phyloP scores from a whole-genome alignment of 2,113 vertebrate genomes.

The Malurus alboscapulatus region DNA sequence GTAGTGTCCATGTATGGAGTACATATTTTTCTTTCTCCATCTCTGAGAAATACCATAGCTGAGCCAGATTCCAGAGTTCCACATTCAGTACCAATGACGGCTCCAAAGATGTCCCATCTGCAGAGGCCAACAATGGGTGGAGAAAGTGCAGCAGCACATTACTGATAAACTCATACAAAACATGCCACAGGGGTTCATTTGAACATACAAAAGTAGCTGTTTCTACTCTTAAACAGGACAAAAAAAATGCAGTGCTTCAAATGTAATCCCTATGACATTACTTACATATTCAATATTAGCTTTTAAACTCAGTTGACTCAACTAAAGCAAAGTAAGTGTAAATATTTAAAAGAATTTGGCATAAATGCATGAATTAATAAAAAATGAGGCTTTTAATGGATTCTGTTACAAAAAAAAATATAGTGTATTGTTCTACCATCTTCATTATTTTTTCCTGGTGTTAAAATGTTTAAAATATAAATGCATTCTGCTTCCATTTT shows the following conservation, averaged over 20 bases:
- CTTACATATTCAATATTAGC: background rate
- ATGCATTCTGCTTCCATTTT: background rate
- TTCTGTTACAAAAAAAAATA: background rate
- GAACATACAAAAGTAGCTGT: background rate
- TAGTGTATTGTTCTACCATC: background rate
- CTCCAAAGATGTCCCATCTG: slow-evolving; percentile 90
- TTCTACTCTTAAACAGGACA: background rate
- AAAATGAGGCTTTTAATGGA: background rate
- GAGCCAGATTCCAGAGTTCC: slow-evolving; percentile 91
- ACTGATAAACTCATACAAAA: background rate
- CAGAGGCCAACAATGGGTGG: background rate
- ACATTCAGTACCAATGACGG: slow-evolving; percentile 85
- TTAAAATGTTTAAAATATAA: background rate
- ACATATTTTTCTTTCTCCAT: slow-evolving; percentile 88
- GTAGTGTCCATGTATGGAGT: slow-evolving; percentile 94
- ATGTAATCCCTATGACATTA: background rate
- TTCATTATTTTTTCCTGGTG: background rate
- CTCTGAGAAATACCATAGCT: slow-evolving; percentile 87
- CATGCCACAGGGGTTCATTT: background rate
- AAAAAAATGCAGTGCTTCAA: background rate
- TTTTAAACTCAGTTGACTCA: background rate
- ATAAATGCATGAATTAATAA: background rate
- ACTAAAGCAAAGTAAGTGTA: background rate
- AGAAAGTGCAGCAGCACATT: background rate
- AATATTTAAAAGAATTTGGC: background rate